Evolutionary conservation across 2,888 invertebrate genomes (phyloP).

Genomic region (Latheticus oryzae): DNA sequence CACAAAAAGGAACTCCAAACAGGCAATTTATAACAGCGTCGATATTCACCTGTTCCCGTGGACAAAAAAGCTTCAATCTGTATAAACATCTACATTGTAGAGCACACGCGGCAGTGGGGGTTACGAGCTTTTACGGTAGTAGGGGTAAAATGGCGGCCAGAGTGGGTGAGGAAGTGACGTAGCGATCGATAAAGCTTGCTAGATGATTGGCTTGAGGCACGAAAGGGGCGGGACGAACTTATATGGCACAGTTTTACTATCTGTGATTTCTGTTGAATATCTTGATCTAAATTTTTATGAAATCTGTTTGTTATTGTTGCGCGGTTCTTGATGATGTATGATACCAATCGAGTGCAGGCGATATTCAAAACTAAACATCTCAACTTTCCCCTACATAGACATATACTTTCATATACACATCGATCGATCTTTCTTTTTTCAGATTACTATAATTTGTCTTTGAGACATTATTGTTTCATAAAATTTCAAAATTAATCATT

Average conservation of each 20-base stretch:
- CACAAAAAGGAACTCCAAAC: slow-evolving; percentile 32
- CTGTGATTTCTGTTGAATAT: slow-evolving; percentile 58
- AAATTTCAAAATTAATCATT: too few relatives aligned
- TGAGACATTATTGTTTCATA: too few relatives aligned
- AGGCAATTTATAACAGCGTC: slow-evolving; percentile 43
- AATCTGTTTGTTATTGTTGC: slow-evolving; percentile 36
- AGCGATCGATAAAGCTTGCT: slow-evolving; percentile 64
- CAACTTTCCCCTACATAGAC: slow-evolving; percentile 1
- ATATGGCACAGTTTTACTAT: slow-evolving; percentile 60
- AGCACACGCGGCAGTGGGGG: slow-evolving; percentile 46
- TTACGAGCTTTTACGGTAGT: slow-evolving; percentile 47
- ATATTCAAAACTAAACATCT: background rate
- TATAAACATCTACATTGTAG: slow-evolving; percentile 46
- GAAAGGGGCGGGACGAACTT: slow-evolving; percentile 57
- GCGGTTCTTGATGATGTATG: slow-evolving; percentile 25
- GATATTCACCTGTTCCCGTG: slow-evolving; percentile 51
- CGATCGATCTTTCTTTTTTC: background rate
- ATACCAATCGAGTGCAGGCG: slow-evolving; percentile 21
- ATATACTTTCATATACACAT: too few relatives aligned
- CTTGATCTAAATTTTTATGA: slow-evolving; percentile 42
- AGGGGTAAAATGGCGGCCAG: slow-evolving; percentile 64
- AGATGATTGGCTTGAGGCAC: slow-evolving; percentile 62
- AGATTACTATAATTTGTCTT: background rate
- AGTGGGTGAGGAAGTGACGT: slow-evolving; percentile 64
- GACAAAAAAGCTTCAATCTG: slow-evolving; percentile 50